A percentile compares a stretch with the other conserved stretches of the same genome.
phyloP scores from a whole-genome alignment of 2,113 vertebrate genomes.

The Agapornis roseicollis region DNA sequence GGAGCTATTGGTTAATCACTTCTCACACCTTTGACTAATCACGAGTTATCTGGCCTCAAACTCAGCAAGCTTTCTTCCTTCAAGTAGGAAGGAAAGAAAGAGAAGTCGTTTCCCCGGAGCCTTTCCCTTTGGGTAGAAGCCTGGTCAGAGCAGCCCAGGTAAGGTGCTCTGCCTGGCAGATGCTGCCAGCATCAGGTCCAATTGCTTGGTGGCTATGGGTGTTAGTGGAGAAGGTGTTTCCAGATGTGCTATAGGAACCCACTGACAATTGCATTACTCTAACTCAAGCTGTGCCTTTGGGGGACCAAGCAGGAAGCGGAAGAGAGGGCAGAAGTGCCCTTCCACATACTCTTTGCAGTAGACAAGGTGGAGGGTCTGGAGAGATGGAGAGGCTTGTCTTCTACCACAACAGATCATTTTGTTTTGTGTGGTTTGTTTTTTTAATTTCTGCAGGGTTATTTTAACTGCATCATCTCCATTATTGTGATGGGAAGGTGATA shows the following conservation, averaged over 20 bases:
- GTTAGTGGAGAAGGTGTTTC: neutral
- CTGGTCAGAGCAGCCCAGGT: neutral
- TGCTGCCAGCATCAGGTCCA: neutral
- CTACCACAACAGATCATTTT: neutral
- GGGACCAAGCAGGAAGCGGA: neutral
- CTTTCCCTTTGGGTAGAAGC: neutral
- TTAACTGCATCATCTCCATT: neutral
- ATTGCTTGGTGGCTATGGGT: neutral
- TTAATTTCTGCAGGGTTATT: neutral
- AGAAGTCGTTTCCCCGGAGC: accelerated
- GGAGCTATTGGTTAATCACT: neutral
- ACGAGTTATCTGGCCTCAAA: neutral
- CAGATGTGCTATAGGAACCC: neutral
- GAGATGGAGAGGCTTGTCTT: neutral
- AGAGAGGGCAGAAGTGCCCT: neutral
- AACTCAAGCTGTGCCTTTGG: neutral
- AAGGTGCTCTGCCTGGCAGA: neutral
- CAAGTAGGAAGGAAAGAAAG: neutral
- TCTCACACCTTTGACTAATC: neutral
- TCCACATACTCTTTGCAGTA: neutral
- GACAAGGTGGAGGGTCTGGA: neutral
- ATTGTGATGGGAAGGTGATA: neutral
- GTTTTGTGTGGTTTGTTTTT: accelerated
- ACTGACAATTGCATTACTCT: neutral
- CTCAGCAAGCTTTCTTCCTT: neutral